phyloP scores from a whole-genome alignment of 92 coral and sea anemone genomes.

The Scolanthus callimorphus region DNA sequence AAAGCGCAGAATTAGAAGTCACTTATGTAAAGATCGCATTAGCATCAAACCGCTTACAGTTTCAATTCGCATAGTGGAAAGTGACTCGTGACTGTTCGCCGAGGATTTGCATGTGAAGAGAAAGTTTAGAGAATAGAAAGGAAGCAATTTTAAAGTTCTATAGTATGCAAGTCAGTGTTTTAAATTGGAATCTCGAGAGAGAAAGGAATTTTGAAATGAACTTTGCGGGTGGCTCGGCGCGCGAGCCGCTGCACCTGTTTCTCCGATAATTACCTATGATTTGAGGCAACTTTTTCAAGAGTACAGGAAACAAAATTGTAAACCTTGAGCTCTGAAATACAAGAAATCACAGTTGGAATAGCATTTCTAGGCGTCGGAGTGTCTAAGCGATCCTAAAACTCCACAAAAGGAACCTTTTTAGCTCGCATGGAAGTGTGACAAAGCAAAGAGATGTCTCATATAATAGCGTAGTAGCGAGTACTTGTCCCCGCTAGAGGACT shows the following conservation, averaged over 20 bases:
- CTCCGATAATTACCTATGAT: conserved; percentile 3
- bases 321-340: conserved; percentile 9
- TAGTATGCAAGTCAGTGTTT: conserved; percentile 12
- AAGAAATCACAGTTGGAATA: conserved; percentile 37
- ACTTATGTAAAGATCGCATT: neutral
- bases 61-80: neutral
- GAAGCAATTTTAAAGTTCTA: conserved; percentile 21
- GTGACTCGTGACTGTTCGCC: neutral
- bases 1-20: neutral
- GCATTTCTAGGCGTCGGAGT: conserved; percentile 17
- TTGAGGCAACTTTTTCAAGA: conserved; percentile 2
- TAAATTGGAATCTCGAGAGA: conserved; percentile 6
- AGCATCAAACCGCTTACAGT: neutral
- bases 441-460: neutral
- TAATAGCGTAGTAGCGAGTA: neutral
- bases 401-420: conserved; percentile 8
- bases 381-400: conserved; percentile 3
- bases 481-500: neutral
- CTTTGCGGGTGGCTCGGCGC: conserved; percentile 35
- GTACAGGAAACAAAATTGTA: conserved; percentile 18
- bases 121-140: conserved; percentile 5
- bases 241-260: neutral
- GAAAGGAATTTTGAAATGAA: conserved; percentile 10
- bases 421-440: neutral
- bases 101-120: conserved; percentile 5